Evolutionary conservation across 2,797 vertebrate species (phyloP), one percentile per base, ranked within the genome.

Genomic region (Sebastes hopkinsi): DNA sequence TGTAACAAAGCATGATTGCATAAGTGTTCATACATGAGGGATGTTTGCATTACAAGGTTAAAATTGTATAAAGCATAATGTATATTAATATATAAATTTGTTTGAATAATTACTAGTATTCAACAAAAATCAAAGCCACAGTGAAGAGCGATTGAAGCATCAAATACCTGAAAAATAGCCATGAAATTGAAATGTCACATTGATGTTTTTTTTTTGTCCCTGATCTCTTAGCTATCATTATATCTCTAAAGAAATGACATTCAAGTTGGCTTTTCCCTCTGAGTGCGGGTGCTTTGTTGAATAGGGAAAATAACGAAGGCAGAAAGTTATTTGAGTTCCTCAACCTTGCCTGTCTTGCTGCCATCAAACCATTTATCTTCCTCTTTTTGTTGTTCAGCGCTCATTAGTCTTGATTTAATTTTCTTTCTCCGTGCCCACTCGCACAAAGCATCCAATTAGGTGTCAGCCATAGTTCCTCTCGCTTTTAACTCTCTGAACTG

Each of bases 401-500:
- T 95, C 92, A 93, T 96, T 95, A 94, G 91, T 93, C 91, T 91
- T 93, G 87, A 93, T 95, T 92, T 94, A 77, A 89, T 94, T 93
- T 92, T 85, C 27, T 88, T 84, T 85, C 84, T 73, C 83, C 70
- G 78, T 84, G 76, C 81, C 80, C 84, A 85, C 81, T 84, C 34
- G 67, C 82, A 88, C 88, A 86, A 84, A 67, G 85, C 85, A 85
- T 92, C 89, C 89, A 93, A 93, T 94, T 93, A 93, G 82, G 77
- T 79, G 72, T 70, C 77, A 87, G 54, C 73, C 67, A 74, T 70
- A 72, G 72, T 81, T 77, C 62, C 55, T 69, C 67, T 77, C 30
- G 8, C 66, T 66, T 72, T n/a, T 22, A 65, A 79, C 54, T 79
- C 66, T 79, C 56, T 76, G 72, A 79, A 62, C 64, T 55, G 52